A percentile compares a stretch with the other conserved stretches of the same genome.
Conservation (phyloP, 2,888 invertebrate species). For the Coelopa pilipes region DNA sequence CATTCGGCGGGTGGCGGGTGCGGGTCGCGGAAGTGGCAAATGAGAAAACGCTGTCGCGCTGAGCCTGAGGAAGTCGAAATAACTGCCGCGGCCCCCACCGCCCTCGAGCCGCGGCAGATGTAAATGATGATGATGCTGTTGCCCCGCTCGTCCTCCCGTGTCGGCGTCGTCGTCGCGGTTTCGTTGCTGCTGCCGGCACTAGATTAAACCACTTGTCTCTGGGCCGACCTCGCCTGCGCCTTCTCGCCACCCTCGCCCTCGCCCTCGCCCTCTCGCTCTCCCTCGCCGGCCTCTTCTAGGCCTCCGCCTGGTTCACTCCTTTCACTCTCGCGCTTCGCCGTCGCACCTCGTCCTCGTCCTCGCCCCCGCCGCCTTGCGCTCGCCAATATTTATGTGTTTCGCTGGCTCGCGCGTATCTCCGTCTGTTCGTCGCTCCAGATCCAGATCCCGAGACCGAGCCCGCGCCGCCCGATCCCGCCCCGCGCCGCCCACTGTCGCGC, state of each 20-base stretch:
- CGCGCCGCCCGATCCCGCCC: no score
- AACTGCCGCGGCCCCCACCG: background rate
- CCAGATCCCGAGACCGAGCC: background rate
- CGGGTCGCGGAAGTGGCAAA: no score
- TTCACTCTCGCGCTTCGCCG: background rate
- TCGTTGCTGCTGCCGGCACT: conserved; percentile 11
- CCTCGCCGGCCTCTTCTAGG: background rate
- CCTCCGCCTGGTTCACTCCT: background rate
- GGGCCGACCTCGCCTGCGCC: background rate
- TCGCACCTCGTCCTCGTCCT: background rate
- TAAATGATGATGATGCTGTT: no score
- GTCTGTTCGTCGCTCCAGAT: conserved; percentile 14
- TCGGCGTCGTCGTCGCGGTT: background rate
- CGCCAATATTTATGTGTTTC: conserved; percentile 18
- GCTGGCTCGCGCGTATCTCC: conserved; percentile 17
- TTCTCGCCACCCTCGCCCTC: background rate
- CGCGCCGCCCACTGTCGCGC: conserved; percentile 26
- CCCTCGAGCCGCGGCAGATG: background rate
- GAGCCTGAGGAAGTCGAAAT: background rate
- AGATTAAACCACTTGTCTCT: conserved; percentile 20
- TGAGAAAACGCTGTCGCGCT: background rate
- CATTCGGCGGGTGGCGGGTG: background rate
- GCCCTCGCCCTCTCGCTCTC: background rate
- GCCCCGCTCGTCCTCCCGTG: no score
- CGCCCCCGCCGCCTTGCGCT: background rate